Evolutionary conservation across 2,113 vertebrate genomes (phyloP).

Genomic region (Labrus mixtus): DNA sequence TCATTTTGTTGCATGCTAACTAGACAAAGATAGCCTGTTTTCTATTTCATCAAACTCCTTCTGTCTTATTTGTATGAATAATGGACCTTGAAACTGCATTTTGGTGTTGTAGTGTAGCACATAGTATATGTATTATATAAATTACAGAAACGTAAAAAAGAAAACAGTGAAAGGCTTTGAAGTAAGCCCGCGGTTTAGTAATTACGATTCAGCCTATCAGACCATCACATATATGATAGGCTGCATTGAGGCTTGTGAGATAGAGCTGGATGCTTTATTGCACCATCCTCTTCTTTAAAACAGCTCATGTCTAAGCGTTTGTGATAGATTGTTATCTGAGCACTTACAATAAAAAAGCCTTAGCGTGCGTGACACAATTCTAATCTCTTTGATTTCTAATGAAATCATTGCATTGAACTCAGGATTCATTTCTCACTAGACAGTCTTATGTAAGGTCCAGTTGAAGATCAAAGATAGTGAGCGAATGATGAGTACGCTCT

Average conservation of each 20-base stretch:
- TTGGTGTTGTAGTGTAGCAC: neutral
- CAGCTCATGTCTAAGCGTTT: neutral
- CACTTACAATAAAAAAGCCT: neutral
- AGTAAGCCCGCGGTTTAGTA: neutral
- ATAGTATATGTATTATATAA: too few relatives aligned
- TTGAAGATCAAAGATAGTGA: conserved; percentile 18
- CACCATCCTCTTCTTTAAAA: neutral
- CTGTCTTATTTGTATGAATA: neutral
- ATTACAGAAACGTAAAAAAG: neutral
- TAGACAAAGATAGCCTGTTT: too few relatives aligned
- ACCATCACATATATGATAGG: neutral
- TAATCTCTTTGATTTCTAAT: conserved; percentile 16
- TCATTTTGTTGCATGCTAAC: too few relatives aligned
- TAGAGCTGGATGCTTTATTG: neutral
- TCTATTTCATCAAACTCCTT: neutral
- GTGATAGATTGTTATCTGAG: conserved; percentile 4
- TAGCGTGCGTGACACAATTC: conserved; percentile 5
- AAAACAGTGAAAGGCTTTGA: neutral
- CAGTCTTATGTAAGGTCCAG: conserved; percentile 3
- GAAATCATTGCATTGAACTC: conserved; percentile 8
- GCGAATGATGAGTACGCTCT: neutral
- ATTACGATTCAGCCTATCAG: neutral
- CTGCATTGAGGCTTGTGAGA: neutral
- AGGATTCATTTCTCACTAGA: neutral
- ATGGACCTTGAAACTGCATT: neutral